Conservation (phyloP, 2,888 invertebrate genomes). For the Trypoxylon attenuatum region DNA sequence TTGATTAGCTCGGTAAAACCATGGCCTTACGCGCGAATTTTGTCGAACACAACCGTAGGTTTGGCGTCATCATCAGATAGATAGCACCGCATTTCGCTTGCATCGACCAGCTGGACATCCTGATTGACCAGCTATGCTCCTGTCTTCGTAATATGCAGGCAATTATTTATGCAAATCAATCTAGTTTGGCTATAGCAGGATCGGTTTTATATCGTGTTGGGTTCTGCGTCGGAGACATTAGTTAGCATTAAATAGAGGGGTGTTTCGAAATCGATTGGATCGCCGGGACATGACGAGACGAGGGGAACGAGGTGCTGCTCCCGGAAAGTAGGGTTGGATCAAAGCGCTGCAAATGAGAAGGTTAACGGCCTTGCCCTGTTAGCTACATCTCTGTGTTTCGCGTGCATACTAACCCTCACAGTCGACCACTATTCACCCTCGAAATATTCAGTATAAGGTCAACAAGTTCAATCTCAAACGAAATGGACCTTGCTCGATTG, state of each 20-base stretch:
- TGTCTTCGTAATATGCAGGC: constrained; percentile 46
- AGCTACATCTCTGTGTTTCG: constrained; percentile 43
- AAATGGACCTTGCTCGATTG: constrained; percentile 13
- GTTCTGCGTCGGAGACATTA: constrained; percentile 38
- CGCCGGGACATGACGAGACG: constrained; percentile 29
- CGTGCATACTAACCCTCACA: constrained; percentile 7
- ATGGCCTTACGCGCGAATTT: not conserved
- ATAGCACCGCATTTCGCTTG: too few relatives aligned
- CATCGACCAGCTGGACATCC: constrained; percentile 7
- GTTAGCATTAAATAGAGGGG: constrained; percentile 52
- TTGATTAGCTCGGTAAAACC: not conserved
- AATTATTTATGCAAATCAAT: constrained; percentile 56
- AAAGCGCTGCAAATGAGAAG: constrained; percentile 61
- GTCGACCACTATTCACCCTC: constrained; percentile 17
- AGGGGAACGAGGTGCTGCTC: constrained; percentile 34
- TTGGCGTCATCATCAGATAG: too few relatives aligned
- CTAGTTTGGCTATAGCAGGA: constrained; percentile 20
- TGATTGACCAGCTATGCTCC: constrained; percentile 37
- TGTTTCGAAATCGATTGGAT: constrained; percentile 51
- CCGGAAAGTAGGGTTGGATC: constrained; percentile 57
- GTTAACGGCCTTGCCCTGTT: constrained; percentile 55
- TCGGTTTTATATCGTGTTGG: constrained; percentile 46
- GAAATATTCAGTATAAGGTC: constrained; percentile 45
- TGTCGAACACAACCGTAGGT: too few relatives aligned
- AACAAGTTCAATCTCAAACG: constrained; percentile 36